Evolutionary conservation across 2,888 invertebrate species (phyloP), one percentile per base, ranked within the genome.

Genomic region (Drosophila conformis): DNA sequence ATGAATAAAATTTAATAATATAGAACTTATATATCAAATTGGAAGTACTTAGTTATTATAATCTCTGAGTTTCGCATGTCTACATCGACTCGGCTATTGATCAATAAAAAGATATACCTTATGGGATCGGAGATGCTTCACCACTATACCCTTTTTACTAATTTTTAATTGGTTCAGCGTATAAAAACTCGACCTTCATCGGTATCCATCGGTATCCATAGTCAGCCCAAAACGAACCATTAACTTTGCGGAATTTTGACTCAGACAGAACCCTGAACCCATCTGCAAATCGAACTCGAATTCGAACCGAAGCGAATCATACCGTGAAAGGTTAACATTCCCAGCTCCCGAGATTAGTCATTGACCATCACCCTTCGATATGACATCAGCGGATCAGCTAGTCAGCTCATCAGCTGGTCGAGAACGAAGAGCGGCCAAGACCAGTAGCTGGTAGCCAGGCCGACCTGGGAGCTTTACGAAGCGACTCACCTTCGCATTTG

Each of bases 311-410:
- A 42, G 40, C 40, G 21, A 21, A 46, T 21, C 7, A 8, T 46
- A 15, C 46, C 4, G 15, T 33, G 59, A 63, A 63, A 49, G 59
- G 65, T 57, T 21, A 61, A 35, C 51, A 31, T 52, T 64, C 25
- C 25, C 63, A 61, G 36, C 42, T 31, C 27, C 48, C 56, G 31
- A n/a, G 46, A 42, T 61, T 58, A 59, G 13, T 57, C 69, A 69
- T 35, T 49, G 42, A 35, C 31, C 67, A 52, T 70, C 46, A 53
- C 5, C 52, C 66, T 21, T 57, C 61, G 63, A 67, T 68, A 84
- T 84, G 83, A 84, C 83, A 84, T 84, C 83, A 84, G 87, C 87
- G 71, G 69, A 53, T 73, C 38, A 36, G 35, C 29, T 25, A 25
- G 21, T 15, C 21, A 25, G 25, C 15, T 8, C 25, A 46, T 56